Conservation (phyloP, 2,888 invertebrate species). For the Griposia aprilina region DNA sequence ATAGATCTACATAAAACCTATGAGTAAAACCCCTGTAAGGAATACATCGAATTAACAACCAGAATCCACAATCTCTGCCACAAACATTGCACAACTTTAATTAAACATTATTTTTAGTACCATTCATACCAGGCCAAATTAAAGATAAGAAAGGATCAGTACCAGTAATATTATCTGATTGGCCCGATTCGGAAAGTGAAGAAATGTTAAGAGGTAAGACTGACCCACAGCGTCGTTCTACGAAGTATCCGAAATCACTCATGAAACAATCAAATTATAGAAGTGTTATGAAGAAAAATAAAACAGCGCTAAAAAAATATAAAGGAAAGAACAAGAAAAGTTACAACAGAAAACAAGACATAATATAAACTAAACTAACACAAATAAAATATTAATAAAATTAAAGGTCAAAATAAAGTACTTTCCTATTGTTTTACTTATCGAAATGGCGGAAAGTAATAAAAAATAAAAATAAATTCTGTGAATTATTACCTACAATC, state of each 20-base stretch:
- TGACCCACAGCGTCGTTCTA: neutral
- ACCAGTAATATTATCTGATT: neutral
- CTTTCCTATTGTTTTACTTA: slow-evolving; percentile 9
- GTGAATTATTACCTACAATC: neutral
- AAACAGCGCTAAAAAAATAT: neutral
- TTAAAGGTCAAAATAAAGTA: slow-evolving; percentile 2
- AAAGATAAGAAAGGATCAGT: neutral
- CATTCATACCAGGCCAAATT: slow-evolving; percentile 45
- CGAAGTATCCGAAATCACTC: neutral
- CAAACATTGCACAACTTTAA: neutral
- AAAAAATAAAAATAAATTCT: too few species aligned
- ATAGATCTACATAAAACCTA: too few species aligned
- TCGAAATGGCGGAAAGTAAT: neutral
- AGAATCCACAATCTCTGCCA: neutral
- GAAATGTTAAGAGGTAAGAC: neutral
- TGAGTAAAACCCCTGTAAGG: too few species aligned
- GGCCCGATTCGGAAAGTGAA: neutral
- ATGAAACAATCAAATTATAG: neutral
- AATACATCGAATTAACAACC: too few species aligned
- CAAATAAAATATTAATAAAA: slow-evolving; percentile 5
- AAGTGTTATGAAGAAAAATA: neutral
- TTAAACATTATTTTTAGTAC: slow-evolving; percentile 39
- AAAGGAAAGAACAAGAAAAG: slow-evolving; percentile 21
- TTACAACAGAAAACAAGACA: neutral
- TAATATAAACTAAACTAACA: neutral